Base-by-base conservation (phyloP, 2,888 invertebrate genomes). In the Sinohyriopsis cumingii region DNA sequence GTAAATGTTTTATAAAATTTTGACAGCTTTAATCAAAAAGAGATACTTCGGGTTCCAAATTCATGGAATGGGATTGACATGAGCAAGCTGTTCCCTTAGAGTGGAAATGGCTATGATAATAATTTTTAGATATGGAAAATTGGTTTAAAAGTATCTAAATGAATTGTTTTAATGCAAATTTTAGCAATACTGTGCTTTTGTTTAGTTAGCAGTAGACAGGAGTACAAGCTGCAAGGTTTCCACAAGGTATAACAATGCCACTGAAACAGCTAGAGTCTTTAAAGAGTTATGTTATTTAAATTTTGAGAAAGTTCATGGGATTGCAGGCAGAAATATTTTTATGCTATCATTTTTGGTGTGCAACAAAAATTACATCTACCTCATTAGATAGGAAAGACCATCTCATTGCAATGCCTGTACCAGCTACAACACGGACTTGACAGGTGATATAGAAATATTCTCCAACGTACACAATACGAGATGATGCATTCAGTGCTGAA, bases 391-490 rank as follows among this genome's bases (percentile, higher is more conserved):
- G 63, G 28, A 80, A 76, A 1, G 55, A 55, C 79, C 82, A 84
- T 22, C 68, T 69, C 65, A 84, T 72, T n/a, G 57, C 55, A 1
- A 78, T 65, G 25, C 22, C 33, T 3, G 63, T 69, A 22, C 68
- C 69, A 22, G 57, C 66, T 55, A 72, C 67, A 9, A 82, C 74
- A 7, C 73, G 72, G 0, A 84, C 80, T n/a, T 72, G 59, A 71
- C 85, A 85, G 18, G 69, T 73, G 12, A 85, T 59, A 12, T 64
- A 74, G 59, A 85, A 78, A 22, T 66, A 59, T 19, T 78, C 77
- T 4, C 81, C 77, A n/a, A 76, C 69, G 45, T 55, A 59, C 59
- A 45, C 45, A 15, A 3, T 15, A 12, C 15, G 45, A 45, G 45
- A 45, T 45, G 45, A 45, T 45, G 15, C 45, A 45, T 45, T 45